These are phyloP conservation scores for Lagorchestes hirsutus DNA, from an alignment of 2,797 vertebrate species.

Conservation along the genomic window DNA sequence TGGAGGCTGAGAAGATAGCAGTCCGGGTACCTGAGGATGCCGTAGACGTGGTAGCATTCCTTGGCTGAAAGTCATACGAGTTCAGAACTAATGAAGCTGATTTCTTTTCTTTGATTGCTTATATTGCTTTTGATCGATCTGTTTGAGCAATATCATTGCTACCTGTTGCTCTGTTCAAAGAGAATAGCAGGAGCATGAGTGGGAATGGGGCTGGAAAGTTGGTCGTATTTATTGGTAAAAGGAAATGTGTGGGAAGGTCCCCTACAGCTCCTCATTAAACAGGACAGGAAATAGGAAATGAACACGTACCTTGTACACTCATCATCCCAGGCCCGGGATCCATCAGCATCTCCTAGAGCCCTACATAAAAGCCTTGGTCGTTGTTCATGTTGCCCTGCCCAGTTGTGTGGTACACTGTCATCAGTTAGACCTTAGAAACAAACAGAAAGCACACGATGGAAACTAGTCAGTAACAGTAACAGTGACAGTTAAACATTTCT, in stretches of 20 bases:
- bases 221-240: background rate
- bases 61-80: background rate
- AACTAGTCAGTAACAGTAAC: background rate
- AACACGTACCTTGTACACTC: background rate
- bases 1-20: background rate
- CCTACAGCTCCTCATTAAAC: background rate
- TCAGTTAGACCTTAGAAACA: background rate
- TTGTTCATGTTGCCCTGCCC: background rate
- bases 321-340: background rate
- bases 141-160: background rate
- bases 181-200: background rate
- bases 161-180: background rate
- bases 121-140: background rate
- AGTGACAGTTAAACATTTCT: background rate
- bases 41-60: background rate
- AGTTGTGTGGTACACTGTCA: background rate
- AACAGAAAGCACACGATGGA: background rate
- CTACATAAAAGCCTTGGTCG: background rate
- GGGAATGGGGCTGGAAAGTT: conserved; percentile 14
- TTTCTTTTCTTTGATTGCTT: conserved; percentile 31
- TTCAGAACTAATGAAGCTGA: background rate
- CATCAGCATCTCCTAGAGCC: background rate
- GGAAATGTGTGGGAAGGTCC: background rate
- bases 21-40: background rate
- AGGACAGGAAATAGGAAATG: background rate